Evolutionary conservation across 2,888 invertebrate species (phyloP), one percentile per base, ranked within the genome.

Genomic region (Lutraria lutraria): DNA sequence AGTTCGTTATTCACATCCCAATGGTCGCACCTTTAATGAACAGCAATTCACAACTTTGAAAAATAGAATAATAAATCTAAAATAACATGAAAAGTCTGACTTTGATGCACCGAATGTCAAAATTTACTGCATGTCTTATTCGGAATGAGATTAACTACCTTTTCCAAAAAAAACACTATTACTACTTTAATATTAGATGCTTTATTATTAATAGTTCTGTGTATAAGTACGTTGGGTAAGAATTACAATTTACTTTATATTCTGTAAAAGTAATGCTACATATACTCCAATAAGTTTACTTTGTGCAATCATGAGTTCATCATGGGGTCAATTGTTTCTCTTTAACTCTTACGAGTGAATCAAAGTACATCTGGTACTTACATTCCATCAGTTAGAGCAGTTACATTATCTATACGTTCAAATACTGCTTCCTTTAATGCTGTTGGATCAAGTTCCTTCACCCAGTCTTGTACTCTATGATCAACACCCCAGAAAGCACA

Each of bases 1-100:
- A 93, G 88, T 81, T 95, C 95, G 83, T 95, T 95, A 90, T 95
- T 94, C 0, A 95, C 94, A 86, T 95, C 95, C 95, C 94, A 95
- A 83, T 95, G 95, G 53, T 92, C 93, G 63, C 95, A 76, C 52
- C 95, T 95, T 83, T 13, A 85, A 34, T 21, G 3, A 12, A 56
- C 3, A 56, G 56, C 2, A 43, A 43, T 56, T 56, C 56, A 56
- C 2, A 16, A 56, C 13, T 16, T 56, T 56, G 43, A 56, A 56
- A 15, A 56, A 19, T 56, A 56, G 1, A 15, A 13, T 2, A 56
- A 15, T 56, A 13, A 56, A 56, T 16, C 56, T 19, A 56, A 56
- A 19, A 12, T 56, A 56, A 15, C 15, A 56, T 12, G 16, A 19
- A 16, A 3, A 13, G 12, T 19, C 13, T 16, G 3, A 56, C 56